These are phyloP conservation scores for Trinorchestia longiramus DNA, from an alignment of 1,140 invertebrate genomes.

Conservation along the genomic window DNA sequence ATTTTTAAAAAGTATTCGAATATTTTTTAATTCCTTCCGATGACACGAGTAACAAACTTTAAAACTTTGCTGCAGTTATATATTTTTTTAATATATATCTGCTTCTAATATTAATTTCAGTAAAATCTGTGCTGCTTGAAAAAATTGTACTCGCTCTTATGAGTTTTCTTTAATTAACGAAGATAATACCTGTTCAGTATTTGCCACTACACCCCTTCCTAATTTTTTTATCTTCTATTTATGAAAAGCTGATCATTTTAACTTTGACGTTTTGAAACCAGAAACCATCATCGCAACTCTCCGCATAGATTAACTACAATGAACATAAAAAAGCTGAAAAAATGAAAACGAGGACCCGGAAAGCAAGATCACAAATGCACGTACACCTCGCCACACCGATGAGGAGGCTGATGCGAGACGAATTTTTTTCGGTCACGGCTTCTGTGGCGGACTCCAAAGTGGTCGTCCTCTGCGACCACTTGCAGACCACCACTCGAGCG, in stretches of 20 bases:
- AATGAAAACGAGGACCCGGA: not conserved
- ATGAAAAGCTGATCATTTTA: not conserved
- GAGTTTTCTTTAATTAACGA: not conserved
- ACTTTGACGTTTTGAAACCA: not conserved
- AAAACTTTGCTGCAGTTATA: no score
- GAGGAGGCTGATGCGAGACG: not conserved
- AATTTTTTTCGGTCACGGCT: not conserved
- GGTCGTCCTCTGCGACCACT: not conserved
- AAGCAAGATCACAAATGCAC: not conserved
- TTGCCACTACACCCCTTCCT: not conserved
- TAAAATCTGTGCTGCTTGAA: no score
- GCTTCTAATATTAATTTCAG: no score
- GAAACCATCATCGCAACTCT: not conserved
- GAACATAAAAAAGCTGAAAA: not conserved
- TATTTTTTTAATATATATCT: no score
- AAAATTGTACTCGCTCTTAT: not conserved
- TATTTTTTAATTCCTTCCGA: no score
- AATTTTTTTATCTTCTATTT: not conserved
- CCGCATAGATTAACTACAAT: not conserved
- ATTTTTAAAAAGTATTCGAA: no score
- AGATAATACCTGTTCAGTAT: not conserved
- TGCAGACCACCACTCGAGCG: conserved; percentile 26
- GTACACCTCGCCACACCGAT: not conserved
- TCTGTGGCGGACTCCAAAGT: conserved; percentile 7
- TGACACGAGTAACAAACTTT: no score